phyloP scores from a whole-genome alignment of 2,797 vertebrate species.

The Capromys pilorides region DNA sequence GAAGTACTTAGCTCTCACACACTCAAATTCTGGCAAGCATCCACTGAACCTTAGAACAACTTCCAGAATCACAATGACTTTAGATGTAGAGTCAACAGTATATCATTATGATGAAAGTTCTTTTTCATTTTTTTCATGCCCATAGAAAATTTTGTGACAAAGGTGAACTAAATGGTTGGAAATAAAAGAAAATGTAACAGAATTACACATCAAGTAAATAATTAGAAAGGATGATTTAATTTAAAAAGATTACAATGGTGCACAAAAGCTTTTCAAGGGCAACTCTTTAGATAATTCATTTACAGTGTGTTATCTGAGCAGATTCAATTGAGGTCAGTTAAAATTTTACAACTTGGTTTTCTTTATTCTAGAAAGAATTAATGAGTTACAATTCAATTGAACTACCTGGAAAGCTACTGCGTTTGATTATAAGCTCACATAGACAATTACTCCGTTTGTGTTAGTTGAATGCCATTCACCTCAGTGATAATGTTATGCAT shows the following conservation, averaged over 20 bases:
- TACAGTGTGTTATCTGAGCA: slow-evolving; percentile 55
- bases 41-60: slow-evolving; percentile 52
- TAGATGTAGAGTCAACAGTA: slow-evolving; percentile 54
- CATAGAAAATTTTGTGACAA: slow-evolving; percentile 50
- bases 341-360: slow-evolving; percentile 63
- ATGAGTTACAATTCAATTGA: slow-evolving; percentile 72
- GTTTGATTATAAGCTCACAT: slow-evolving; percentile 64
- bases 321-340: slow-evolving; percentile 65
- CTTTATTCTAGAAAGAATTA: slow-evolving; percentile 64
- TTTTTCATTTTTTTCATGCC: not conserved
- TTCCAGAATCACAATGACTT: slow-evolving; percentile 74
- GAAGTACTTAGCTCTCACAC: slow-evolving; percentile 65
- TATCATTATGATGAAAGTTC: slow-evolving; percentile 61
- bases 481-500: not conserved
- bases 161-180: slow-evolving; percentile 57
- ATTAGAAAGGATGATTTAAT: slow-evolving; percentile 74
- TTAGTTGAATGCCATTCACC: slow-evolving; percentile 53
- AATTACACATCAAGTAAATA: slow-evolving; percentile 74
- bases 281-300: slow-evolving; percentile 62
- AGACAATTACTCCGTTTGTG: slow-evolving; percentile 69
- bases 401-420: slow-evolving; percentile 66
- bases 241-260: slow-evolving; percentile 64
- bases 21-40: slow-evolving; percentile 67
- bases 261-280: slow-evolving; percentile 58
- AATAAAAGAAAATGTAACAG: slow-evolving; percentile 68